phyloP scores from a whole-genome alignment of 1,140 invertebrate species.

The Temnothorax curvispinosus region DNA sequence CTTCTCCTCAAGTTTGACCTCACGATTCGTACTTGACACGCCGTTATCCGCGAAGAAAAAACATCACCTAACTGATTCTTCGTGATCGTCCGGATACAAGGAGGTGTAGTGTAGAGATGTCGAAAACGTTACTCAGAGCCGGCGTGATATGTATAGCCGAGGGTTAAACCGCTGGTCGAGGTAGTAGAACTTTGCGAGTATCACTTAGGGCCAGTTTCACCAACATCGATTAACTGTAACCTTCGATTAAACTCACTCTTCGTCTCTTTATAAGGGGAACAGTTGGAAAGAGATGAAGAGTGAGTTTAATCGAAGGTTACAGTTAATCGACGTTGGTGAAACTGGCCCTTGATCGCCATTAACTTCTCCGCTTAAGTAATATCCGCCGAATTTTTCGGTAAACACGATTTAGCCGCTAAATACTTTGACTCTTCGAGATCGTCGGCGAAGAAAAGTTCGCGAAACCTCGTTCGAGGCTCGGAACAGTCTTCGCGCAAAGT shows the following conservation, averaged over 20 bases:
- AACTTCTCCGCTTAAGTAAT: background rate
- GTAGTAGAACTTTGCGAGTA: slow-evolving; percentile 15
- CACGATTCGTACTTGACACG: background rate
- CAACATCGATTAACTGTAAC: no score
- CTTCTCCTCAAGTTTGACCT: slow-evolving; percentile 16
- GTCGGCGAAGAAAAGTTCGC: background rate
- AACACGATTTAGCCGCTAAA: background rate
- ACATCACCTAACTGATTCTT: slow-evolving; percentile 22
- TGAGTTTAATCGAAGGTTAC: no score
- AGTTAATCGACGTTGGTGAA: no score
- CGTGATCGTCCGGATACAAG: slow-evolving; percentile 28
- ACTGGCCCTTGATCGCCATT: background rate
- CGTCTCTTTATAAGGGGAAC: no score
- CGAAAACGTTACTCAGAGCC: slow-evolving; percentile 37
- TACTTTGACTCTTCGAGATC: background rate
- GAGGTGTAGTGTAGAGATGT: slow-evolving; percentile 52
- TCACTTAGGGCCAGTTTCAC: background rate
- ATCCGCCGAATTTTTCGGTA: background rate
- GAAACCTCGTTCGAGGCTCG: background rate
- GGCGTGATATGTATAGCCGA: slow-evolving; percentile 46
- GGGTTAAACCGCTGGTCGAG: slow-evolving; percentile 45
- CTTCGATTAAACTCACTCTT: no score
- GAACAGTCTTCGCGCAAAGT: background rate
- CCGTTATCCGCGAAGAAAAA: slow-evolving; percentile 14
- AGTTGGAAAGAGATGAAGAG: no score